phyloP scores from a whole-genome alignment of 1,140 invertebrate species.

The Ptiloglossa arizonensis region DNA sequence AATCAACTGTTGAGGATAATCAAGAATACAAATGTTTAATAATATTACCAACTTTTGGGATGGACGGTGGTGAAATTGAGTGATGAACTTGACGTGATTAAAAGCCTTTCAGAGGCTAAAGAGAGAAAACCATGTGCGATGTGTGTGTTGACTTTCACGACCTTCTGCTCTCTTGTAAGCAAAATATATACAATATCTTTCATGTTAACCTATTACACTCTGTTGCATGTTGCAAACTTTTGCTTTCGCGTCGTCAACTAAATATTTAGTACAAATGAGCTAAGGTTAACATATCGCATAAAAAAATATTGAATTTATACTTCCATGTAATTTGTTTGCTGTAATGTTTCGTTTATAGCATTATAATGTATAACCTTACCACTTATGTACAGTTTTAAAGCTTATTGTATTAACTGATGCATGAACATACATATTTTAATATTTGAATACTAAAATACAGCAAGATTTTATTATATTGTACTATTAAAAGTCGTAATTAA shows the following conservation, averaged over 20 bases:
- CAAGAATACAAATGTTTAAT: conserved; percentile 70
- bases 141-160: conserved; percentile 90
- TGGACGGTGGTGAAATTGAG: conserved; percentile 67
- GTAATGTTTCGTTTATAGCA: neutral
- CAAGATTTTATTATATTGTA: neutral
- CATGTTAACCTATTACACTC: conserved; percentile 57
- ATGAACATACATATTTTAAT: neutral
- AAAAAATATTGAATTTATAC: neutral
- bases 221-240: conserved; percentile 30
- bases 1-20: conserved; percentile 71
- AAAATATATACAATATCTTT: conserved; percentile 73
- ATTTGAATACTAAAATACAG: neutral
- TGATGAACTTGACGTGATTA: conserved; percentile 73
- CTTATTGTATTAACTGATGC: neutral
- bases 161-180: conserved; percentile 89
- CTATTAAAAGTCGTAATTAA: conserved; percentile 35
- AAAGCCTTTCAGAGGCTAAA: conserved; percentile 74
- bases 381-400: conserved; percentile 10
- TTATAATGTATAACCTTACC: conserved; percentile 30
- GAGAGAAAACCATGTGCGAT: conserved; percentile 86
- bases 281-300: neutral
- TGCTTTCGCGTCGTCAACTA: neutral
- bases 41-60: conserved; percentile 73
- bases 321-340: neutral
- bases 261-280: neutral